Conservation (phyloP, 2,888 invertebrate genomes). For the Cephus runcator region DNA sequence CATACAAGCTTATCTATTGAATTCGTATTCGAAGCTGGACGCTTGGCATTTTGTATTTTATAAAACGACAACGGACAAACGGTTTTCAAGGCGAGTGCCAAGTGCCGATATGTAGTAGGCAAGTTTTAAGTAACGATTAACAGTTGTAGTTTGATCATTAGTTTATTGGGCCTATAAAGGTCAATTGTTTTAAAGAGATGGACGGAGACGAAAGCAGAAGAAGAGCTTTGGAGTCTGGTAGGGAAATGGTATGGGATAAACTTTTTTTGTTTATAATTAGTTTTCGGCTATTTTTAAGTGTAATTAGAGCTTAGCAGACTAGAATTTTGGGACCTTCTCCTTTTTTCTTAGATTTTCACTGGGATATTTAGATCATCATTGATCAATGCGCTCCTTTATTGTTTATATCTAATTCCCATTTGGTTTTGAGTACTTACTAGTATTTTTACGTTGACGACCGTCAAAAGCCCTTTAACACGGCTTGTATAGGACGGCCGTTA, state of each 20-base stretch:
- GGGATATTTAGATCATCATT: neutral
- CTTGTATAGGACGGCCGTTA: neutral
- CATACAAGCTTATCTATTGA: neutral
- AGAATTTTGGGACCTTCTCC: neutral
- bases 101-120: conserved; percentile 4
- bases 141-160: neutral
- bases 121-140: conserved; percentile 1
- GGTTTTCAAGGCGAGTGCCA: conserved; percentile 5
- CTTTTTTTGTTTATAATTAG: conserved; percentile 33
- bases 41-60: conserved; percentile 30
- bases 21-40: conserved; percentile 9
- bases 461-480: neutral
- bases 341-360: neutral
- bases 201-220: conserved; percentile 52
- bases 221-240: conserved; percentile 50
- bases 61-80: conserved; percentile 30
- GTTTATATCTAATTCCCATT: neutral
- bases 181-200: conserved; percentile 30
- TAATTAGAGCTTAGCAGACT: conserved; percentile 5
- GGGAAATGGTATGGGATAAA: conserved; percentile 46
- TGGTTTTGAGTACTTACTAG: neutral
- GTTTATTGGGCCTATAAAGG: neutral
- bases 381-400: neutral
- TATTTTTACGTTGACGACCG: neutral
- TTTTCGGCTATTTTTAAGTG: conserved; percentile 30